A percentile compares a stretch with the other conserved stretches of the same genome.
Evolutionary conservation across 2,113 vertebrate species (phyloP).

Genomic region (Onychorhynchus coronatus): DNA sequence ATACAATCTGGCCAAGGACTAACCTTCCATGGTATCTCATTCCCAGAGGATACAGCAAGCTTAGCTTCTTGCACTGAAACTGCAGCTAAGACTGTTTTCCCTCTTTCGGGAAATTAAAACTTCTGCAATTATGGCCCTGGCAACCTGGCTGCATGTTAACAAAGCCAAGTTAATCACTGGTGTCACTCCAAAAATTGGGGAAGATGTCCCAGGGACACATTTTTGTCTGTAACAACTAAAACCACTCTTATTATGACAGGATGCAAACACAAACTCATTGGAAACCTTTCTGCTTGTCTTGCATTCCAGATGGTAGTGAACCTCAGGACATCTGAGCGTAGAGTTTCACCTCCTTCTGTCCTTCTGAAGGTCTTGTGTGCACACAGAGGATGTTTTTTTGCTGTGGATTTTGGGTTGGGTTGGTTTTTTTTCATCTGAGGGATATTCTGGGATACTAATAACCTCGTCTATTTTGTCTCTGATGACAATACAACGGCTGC

Average conservation of each 20-base stretch:
- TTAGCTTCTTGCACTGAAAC: background rate
- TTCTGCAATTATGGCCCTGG: background rate
- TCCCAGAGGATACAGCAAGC: background rate
- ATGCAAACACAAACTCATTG: background rate
- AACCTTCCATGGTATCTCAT: background rate
- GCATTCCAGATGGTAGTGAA: background rate
- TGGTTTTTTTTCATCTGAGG: background rate
- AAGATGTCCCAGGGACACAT: background rate
- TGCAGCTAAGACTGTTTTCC: background rate
- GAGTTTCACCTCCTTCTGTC: background rate
- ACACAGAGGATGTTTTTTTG: background rate
- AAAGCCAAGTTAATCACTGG: background rate
- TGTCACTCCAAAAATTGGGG: background rate
- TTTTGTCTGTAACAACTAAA: background rate
- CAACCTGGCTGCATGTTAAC: background rate
- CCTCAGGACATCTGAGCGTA: background rate
- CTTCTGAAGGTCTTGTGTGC: background rate
- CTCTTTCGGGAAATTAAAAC: conserved; percentile 18
- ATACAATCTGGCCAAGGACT: background rate
- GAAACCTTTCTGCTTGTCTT: background rate
- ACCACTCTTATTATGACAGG: background rate
- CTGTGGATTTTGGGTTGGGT: background rate
- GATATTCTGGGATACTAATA: background rate
- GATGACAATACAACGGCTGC: background rate
- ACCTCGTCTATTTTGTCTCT: background rate